Conservation (phyloP, 2,888 invertebrate genomes). For the Lochmaea capreae region DNA sequence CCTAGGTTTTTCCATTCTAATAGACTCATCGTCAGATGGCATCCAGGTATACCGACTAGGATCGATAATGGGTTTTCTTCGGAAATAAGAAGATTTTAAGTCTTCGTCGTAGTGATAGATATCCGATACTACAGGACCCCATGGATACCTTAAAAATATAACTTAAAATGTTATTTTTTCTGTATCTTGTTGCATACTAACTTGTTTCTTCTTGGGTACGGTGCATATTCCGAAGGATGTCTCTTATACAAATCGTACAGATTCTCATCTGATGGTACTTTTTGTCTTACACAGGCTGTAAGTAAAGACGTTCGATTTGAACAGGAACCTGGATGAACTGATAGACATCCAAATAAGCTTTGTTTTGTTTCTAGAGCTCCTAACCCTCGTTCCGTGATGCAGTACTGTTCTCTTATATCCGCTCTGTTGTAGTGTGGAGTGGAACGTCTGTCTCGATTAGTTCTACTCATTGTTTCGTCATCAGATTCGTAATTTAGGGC, state of each 20-base stretch:
- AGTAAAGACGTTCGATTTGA: conserved; percentile 73
- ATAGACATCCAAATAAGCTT: conserved; percentile 86
- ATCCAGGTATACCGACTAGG: conserved; percentile 83
- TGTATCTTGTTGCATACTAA: conserved; percentile 49
- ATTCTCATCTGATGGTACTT: conserved; percentile 90
- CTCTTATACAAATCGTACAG: conserved; percentile 70
- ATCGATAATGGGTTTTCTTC: conserved; percentile 81
- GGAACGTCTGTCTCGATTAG: conserved; percentile 65
- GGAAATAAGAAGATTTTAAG: conserved; percentile 83
- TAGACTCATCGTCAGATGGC: conserved; percentile 80
- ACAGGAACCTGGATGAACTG: conserved; percentile 79
- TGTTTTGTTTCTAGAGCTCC: conserved; percentile 77
- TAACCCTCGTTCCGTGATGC: conserved; percentile 79
- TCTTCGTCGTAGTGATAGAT: conserved; percentile 77
- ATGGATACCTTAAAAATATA: conserved; percentile 68
- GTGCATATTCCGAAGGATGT: conserved; percentile 77
- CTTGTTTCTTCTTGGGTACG: conserved; percentile 82
- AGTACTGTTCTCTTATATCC: conserved; percentile 94
- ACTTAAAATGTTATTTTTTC: not conserved
- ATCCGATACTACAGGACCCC: conserved; percentile 72
- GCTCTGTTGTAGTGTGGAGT: conserved; percentile 82
- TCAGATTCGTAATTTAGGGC: conserved; percentile 83
- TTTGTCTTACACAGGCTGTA: conserved; percentile 87
- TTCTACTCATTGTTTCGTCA: conserved; percentile 81
- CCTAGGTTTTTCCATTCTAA: conserved; percentile 78